These are phyloP conservation scores for Brachycybe producta DNA, from an alignment of 2,888 invertebrate species.

Conservation along the genomic window DNA sequence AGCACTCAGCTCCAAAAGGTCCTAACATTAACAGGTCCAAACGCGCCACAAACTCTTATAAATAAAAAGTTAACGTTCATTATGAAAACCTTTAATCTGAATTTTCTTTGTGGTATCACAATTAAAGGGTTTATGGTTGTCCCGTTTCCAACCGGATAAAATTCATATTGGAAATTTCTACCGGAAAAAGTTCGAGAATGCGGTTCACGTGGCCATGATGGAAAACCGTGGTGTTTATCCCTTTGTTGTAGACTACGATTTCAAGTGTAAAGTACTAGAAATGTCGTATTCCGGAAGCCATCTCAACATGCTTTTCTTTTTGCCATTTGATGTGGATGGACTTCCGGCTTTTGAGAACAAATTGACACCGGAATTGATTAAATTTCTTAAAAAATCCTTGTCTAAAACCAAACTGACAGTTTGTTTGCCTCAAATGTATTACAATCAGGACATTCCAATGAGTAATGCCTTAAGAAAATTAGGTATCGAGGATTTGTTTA, in stretches of 20 bases:
- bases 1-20: too few relatives aligned
- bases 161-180: conserved; percentile 3
- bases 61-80: too few relatives aligned
- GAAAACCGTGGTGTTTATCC: conserved; percentile 4
- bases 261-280: conserved; percentile 9
- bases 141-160: conserved; percentile 7
- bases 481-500: conserved; percentile 3
- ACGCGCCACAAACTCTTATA: too few relatives aligned
- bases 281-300: conserved; percentile 6
- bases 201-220: conserved; percentile 5
- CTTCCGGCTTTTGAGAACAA: conserved; percentile 5
- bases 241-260: conserved; percentile 8
- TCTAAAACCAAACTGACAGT: conserved; percentile 6
- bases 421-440: conserved; percentile 4
- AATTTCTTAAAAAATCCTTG: conserved; percentile 2
- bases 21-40: too few relatives aligned
- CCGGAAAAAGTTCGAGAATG: conserved; percentile 3
- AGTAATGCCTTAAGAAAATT: background rate
- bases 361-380: conserved; percentile 1
- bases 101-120: too few relatives aligned
- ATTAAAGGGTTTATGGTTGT: conserved; percentile 3
- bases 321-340: conserved; percentile 12
- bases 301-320: conserved; percentile 10
- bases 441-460: background rate
- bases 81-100: too few relatives aligned